phyloP scores from a whole-genome alignment of 1,140 invertebrate genomes.

The Drosophila varians region DNA sequence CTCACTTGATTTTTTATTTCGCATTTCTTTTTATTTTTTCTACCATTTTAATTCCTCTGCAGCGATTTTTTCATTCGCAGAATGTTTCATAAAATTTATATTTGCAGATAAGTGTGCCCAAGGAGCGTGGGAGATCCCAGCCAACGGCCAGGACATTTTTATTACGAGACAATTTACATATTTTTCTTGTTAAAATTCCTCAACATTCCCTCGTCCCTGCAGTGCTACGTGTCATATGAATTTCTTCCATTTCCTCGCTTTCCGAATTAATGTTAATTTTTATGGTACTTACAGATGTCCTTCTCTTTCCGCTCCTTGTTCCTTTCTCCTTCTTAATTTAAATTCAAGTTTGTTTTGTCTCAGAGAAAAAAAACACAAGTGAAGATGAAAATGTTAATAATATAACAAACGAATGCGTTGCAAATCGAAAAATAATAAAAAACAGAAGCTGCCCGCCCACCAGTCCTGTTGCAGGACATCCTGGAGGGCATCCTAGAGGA shows the following conservation, averaged over 20 bases:
- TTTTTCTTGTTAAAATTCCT: conserved; percentile 79
- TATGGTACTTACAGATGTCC: conserved; percentile 59
- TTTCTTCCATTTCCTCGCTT: conserved; percentile 45
- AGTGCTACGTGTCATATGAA: conserved; percentile 59
- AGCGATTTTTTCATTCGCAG: conserved; percentile 51
- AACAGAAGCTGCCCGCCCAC: conserved; percentile 22
- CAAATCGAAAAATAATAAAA: conserved; percentile 80
- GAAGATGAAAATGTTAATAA: conserved; percentile 69
- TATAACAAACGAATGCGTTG: conserved; percentile 59
- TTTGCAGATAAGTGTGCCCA: conserved; percentile 60
- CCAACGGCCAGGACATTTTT: conserved; percentile 58
- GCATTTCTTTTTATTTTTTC: conserved; percentile 41
- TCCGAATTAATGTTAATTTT: conserved; percentile 81
- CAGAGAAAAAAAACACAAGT: conserved; percentile 9
- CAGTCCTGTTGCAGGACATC: conserved; percentile 19
- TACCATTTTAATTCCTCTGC: conserved; percentile 69
- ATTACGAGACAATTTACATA: conserved; percentile 82
- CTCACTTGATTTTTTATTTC: conserved; percentile 68
- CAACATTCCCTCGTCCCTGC: conserved; percentile 9
- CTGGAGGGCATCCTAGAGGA: background rate
- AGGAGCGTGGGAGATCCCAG: background rate
- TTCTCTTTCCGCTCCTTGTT: conserved; percentile 6
- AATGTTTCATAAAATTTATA: conserved; percentile 83
- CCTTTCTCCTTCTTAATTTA: conserved; percentile 34
- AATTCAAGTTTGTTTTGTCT: conserved; percentile 65